Percentiles rank a stretch among this genome's conserved stretches.
These are phyloP conservation scores for Hyles euphorbiae DNA, from an alignment of 1,140 invertebrate genomes.

Conservation along the genomic window DNA sequence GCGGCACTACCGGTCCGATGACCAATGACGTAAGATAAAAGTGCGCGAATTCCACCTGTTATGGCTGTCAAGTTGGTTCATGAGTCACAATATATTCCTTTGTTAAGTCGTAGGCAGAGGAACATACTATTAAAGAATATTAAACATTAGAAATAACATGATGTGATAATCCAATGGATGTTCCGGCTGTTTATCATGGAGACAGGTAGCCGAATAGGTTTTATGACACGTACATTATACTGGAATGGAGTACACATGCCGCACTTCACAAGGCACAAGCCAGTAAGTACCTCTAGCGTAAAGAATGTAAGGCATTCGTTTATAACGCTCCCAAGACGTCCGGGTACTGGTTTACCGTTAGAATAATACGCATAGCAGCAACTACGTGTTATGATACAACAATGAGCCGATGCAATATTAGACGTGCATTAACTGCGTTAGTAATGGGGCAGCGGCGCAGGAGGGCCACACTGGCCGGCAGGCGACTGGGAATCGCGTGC, in stretches of 20 bases:
- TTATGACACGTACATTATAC: no score
- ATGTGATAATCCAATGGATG: neutral
- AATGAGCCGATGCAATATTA: constrained; percentile 26
- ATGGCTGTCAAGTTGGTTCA: constrained; percentile 25
- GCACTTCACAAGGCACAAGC: no score
- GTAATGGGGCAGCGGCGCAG: constrained; percentile 24
- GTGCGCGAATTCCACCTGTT: constrained; percentile 58
- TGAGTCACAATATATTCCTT: constrained; percentile 56
- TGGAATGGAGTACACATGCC: no score
- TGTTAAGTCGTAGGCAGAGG: constrained; percentile 14
- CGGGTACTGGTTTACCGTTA: constrained; percentile 25
- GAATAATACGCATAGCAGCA: constrained; percentile 8
- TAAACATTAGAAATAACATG: no score
- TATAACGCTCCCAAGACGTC: constrained; percentile 14
- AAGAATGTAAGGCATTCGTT: constrained; percentile 7
- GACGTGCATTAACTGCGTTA: constrained; percentile 26
- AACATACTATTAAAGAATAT: no score
- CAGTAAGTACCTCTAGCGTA: neutral
- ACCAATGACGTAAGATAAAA: constrained; percentile 61
- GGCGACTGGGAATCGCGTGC: constrained; percentile 55
- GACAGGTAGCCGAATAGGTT: no score
- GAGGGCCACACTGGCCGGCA: constrained; percentile 31
- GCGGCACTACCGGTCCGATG: constrained; percentile 37
- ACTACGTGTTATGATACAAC: constrained; percentile 19
- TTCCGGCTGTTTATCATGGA: neutral